A percentile compares a stretch with the other conserved stretches of the same genome.
These are phyloP conservation scores for Dicerorhinus sumatrensis DNA, from an alignment of 2,113 vertebrate genomes.

Conservation along the genomic window DNA sequence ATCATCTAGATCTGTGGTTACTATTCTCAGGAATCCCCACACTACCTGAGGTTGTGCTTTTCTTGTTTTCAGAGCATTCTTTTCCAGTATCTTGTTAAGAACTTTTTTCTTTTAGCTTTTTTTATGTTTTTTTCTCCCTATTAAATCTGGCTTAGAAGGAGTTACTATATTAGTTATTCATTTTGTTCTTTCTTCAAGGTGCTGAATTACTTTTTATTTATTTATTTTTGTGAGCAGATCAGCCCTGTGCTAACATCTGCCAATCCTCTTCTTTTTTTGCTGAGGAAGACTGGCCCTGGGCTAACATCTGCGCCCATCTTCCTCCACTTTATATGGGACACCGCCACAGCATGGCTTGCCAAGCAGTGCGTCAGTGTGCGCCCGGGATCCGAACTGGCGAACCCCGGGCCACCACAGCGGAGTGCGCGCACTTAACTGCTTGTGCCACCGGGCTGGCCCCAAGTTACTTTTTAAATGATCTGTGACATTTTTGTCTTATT, in stretches of 20 bases:
- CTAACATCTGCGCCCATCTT: no score
- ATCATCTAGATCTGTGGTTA: neutral
- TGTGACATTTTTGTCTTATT: neutral
- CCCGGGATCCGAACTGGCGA: no score
- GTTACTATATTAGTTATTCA: neutral
- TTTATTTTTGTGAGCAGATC: no score
- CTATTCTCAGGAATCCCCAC: neutral
- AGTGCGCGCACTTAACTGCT: no score
- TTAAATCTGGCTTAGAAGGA: neutral
- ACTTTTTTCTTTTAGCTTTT: neutral
- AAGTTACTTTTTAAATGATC: neutral
- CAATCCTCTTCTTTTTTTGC: no score
- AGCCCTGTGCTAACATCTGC: no score
- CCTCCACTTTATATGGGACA: no score
- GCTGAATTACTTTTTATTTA: neutral
- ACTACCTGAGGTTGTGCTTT: neutral
- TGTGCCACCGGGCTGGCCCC: no score
- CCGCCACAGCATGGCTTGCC: no score
- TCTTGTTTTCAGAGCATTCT: neutral
- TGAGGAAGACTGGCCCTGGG: no score
- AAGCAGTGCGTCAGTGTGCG: no score
- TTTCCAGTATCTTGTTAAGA: neutral
- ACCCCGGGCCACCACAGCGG: no score
- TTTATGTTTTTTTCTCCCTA: neutral
- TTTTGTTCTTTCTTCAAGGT: conserved; percentile 19